A percentile compares a stretch with the other conserved stretches of the same genome.
Conservation (phyloP, 2,888 invertebrate genomes). For the Orthonychiurus folsomi region DNA sequence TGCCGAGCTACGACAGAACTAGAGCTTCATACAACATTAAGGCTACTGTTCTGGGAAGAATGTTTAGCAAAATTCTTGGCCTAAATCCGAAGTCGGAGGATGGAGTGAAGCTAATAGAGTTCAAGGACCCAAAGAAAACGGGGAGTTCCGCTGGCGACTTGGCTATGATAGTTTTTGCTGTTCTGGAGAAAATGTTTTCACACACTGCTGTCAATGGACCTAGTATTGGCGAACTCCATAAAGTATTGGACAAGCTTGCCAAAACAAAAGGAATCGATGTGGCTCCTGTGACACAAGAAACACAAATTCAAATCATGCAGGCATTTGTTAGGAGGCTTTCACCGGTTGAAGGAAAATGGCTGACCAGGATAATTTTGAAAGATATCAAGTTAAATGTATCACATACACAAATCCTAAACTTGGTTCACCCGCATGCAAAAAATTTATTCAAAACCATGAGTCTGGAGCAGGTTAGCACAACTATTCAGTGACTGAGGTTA, state of each 20-base stretch:
- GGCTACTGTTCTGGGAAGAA: constrained; percentile 22
- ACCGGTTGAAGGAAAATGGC: constrained; percentile 38
- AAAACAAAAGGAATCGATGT: constrained; percentile 12
- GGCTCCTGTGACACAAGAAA: constrained; percentile 19
- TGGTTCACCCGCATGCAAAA: constrained; percentile 30
- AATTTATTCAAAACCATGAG: constrained; percentile 8
- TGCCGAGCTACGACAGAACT: constrained; percentile 26
- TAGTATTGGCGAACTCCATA: constrained; percentile 24
- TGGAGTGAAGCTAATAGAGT: constrained; percentile 27
- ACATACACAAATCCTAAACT: constrained; percentile 20
- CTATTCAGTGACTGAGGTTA: not conserved
- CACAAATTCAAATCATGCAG: constrained; percentile 27
- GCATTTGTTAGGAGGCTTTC: constrained; percentile 22
- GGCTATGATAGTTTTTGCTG: constrained; percentile 16
- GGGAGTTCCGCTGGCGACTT: constrained; percentile 27
- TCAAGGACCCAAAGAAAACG: constrained; percentile 24
- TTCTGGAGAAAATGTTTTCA: constrained; percentile 16
- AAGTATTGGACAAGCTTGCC: constrained; percentile 27
- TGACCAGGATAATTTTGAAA: constrained; percentile 31
- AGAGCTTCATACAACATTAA: constrained; percentile 32
- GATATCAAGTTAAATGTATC: constrained; percentile 23
- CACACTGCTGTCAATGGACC: constrained; percentile 1
- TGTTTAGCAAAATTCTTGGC: constrained; percentile 32
- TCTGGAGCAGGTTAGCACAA: constrained; percentile 3
- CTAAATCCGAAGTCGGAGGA: constrained; percentile 27